Percentiles rank a stretch among this genome's conserved stretches.
Evolutionary conservation across 37 sponge, comb jelly and placozoan genomes (phyloP).

Genomic region (Beroe forskalii): DNA sequence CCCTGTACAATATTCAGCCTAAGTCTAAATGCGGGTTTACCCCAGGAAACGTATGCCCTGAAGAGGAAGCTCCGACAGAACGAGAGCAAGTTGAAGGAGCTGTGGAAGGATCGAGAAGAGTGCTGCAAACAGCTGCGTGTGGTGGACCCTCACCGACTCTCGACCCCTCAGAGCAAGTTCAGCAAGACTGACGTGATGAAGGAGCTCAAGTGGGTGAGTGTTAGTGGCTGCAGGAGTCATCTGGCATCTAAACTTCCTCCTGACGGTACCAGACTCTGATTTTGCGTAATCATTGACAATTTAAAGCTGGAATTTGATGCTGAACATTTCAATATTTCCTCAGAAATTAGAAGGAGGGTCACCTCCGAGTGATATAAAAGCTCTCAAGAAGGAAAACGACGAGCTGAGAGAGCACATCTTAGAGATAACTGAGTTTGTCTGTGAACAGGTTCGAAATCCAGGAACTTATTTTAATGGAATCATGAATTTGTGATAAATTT

Average conservation of each 20-base stretch:
- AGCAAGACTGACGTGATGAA: constrained; percentile 55
- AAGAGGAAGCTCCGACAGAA: constrained; percentile 31
- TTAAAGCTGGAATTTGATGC: too few relatives aligned
- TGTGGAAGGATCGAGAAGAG: constrained; percentile 49
- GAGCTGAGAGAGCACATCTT: constrained; percentile 21
- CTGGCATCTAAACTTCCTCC: too few relatives aligned
- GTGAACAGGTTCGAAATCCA: constrained; percentile 25
- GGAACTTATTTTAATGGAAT: too few relatives aligned
- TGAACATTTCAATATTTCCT: neutral
- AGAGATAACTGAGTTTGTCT: constrained; percentile 58
- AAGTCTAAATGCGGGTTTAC: too few relatives aligned
- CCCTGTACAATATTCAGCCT: too few relatives aligned
- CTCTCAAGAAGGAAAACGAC: constrained; percentile 58
- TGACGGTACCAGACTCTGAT: too few relatives aligned
- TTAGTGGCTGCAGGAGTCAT: too few relatives aligned
- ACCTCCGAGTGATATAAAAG: constrained; percentile 19
- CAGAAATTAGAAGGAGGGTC: constrained; percentile 64
- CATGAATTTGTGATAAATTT: too few relatives aligned
- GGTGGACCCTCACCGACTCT: constrained; percentile 31
- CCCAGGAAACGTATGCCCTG: constrained; percentile 54
- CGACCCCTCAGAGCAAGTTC: constrained; percentile 26
- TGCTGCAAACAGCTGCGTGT: constrained; percentile 14
- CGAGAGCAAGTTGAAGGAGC: constrained; percentile 34
- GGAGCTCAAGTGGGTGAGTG: constrained; percentile 61
- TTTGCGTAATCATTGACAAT: too few relatives aligned